A percentile compares a stretch with the other conserved stretches of the same genome.
These are phyloP conservation scores for Neoaliturus tenellus DNA, from an alignment of 2,888 invertebrate genomes.

Conservation along the genomic window DNA sequence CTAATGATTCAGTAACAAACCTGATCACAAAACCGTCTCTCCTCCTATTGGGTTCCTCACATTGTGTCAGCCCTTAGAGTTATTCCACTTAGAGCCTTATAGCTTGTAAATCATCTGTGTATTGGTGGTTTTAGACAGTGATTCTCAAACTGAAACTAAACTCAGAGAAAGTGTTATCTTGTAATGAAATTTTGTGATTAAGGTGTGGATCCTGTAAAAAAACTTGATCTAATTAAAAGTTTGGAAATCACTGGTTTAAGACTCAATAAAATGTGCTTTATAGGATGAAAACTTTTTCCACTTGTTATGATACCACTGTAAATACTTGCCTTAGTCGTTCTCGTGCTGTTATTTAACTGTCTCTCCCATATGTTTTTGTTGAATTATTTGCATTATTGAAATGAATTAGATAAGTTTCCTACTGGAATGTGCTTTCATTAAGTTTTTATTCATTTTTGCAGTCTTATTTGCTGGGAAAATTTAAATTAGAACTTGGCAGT, in stretches of 20 bases:
- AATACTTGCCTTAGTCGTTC: constrained; percentile 42
- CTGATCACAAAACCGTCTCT: background rate
- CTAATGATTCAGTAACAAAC: constrained; percentile 15
- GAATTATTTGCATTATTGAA: background rate
- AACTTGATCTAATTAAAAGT: background rate
- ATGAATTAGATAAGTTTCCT: background rate
- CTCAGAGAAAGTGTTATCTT: too few relatives aligned
- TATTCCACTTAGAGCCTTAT: constrained; percentile 40
- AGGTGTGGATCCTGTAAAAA: too few relatives aligned
- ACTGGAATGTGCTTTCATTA: background rate
- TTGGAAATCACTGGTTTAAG: background rate
- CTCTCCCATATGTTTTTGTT: background rate
- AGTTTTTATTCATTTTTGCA: background rate
- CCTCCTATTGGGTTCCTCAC: constrained; percentile 29
- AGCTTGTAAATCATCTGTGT: constrained; percentile 27
- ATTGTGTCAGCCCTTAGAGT: constrained; percentile 18
- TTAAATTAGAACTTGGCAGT: too few relatives aligned
- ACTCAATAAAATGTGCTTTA: constrained; percentile 40
- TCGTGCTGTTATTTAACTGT: background rate
- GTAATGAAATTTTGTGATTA: too few relatives aligned
- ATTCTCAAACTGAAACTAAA: background rate
- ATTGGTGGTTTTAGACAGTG: background rate
- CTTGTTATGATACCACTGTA: constrained; percentile 45
- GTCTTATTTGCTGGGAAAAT: background rate
- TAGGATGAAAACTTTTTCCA: constrained; percentile 8